Conservation (phyloP, 2,797 vertebrate species). For the Discoglossus pictus region DNA sequence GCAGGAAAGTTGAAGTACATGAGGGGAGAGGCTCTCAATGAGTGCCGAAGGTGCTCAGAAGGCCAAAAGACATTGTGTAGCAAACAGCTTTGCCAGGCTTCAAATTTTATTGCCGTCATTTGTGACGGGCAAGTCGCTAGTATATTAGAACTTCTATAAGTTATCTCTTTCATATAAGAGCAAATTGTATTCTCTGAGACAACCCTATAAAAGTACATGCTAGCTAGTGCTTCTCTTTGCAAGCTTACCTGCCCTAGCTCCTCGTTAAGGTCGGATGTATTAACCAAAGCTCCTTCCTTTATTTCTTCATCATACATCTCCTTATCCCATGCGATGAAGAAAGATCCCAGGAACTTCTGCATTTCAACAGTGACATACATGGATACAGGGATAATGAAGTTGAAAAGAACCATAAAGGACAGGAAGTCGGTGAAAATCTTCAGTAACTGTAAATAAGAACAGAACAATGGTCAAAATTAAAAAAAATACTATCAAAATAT, state of each 20-base stretch:
- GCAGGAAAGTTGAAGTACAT: too few species aligned
- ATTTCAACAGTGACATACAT: slow-evolving; percentile 99
- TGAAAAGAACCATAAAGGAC: slow-evolving; percentile 98
- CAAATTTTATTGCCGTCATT: too few species aligned
- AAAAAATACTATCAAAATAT: slow-evolving; percentile 16
- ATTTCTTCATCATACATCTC: slow-evolving; percentile 93
- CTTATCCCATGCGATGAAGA: slow-evolving; percentile 96
- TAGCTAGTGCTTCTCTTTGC: too few species aligned
- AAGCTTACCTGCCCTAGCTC: slow-evolving; percentile 91
- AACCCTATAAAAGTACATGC: too few species aligned
- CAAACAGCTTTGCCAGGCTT: too few species aligned
- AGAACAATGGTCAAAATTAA: background rate
- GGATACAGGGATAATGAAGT: slow-evolving; percentile 98
- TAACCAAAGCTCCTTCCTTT: slow-evolving; percentile 91
- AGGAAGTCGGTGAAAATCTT: slow-evolving; percentile 98
- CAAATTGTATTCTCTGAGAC: too few species aligned
- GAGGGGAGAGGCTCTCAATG: too few species aligned
- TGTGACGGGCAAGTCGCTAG: too few species aligned
- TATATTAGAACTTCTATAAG: too few species aligned
- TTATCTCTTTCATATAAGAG: too few species aligned
- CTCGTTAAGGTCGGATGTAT: slow-evolving; percentile 97
- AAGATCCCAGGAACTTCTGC: slow-evolving; percentile 98
- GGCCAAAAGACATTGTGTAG: too few species aligned
- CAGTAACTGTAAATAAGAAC: slow-evolving; percentile 75
- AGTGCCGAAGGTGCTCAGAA: too few species aligned